A percentile compares a stretch with the other conserved stretches of the same genome.
These are phyloP conservation scores for Cepaea nemoralis DNA, from an alignment of 1,140 invertebrate species.

Conservation along the genomic window DNA sequence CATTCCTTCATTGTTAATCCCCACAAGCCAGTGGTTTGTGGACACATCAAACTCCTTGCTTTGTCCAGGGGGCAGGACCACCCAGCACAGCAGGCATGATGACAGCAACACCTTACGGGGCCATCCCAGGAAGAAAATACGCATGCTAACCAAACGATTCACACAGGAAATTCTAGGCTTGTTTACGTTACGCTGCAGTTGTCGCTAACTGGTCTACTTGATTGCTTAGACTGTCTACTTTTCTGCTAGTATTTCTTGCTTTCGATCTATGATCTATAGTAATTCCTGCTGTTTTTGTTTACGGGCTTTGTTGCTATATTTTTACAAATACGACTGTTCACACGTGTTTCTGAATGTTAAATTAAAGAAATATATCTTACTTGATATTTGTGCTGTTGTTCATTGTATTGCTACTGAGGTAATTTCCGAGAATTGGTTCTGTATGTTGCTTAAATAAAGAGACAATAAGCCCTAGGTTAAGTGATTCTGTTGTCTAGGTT, in stretches of 20 bases:
- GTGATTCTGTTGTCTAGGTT: not conserved
- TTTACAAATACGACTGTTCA: not conserved
- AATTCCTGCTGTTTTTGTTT: too few relatives aligned
- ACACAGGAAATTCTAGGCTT: not conserved
- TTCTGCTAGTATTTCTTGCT: not conserved
- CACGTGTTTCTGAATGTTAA: too few relatives aligned
- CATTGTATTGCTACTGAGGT: not conserved
- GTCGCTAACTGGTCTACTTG: not conserved
- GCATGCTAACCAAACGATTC: constrained; percentile 21
- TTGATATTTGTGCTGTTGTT: not conserved
- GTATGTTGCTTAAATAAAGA: not conserved
- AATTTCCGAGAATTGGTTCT: not conserved
- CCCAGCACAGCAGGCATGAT: constrained; percentile 41
- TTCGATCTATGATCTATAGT: not conserved
- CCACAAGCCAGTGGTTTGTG: constrained; percentile 61
- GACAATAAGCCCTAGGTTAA: not conserved
- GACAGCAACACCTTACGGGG: constrained; percentile 47
- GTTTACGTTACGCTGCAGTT: not conserved
- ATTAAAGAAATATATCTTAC: too few relatives aligned
- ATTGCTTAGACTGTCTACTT: not conserved
- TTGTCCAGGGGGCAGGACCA: not conserved
- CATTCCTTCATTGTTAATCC: constrained; percentile 53
- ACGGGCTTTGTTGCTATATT: not conserved
- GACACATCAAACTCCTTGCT: constrained; percentile 49
- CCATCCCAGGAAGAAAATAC: constrained; percentile 41